A percentile compares a stretch with the other conserved stretches of the same genome.
These are phyloP conservation scores for Ameiurus melas DNA, from an alignment of 2,113 vertebrate genomes.

Conservation along the genomic window DNA sequence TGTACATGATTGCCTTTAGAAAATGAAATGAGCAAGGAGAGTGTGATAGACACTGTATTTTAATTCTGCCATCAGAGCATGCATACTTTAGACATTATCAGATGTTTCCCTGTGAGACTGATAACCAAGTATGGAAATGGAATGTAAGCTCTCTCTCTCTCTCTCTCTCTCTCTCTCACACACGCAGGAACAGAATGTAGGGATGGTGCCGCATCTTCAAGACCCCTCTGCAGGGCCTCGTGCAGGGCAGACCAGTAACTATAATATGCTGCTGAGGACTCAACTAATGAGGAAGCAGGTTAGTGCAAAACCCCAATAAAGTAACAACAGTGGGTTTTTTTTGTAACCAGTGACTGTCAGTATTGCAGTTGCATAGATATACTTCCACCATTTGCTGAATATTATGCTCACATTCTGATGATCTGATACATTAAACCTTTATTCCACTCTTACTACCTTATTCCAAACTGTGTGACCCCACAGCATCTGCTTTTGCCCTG, in stretches of 20 bases:
- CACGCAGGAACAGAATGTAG: slow-evolving; percentile 72
- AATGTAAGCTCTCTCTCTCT: slow-evolving; percentile 32
- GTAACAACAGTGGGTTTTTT: not conserved
- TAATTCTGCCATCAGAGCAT: not conserved
- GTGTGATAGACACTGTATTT: slow-evolving; percentile 31
- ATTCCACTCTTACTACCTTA: not conserved
- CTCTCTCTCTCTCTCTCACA: slow-evolving; percentile 21
- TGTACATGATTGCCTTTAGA: not conserved
- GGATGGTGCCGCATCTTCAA: slow-evolving; percentile 73
- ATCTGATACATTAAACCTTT: not conserved
- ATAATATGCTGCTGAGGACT: slow-evolving; percentile 75
- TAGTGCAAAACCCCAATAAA: not conserved
- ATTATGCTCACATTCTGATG: not conserved
- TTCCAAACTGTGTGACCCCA: not conserved
- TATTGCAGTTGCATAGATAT: not conserved
- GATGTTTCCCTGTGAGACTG: slow-evolving; percentile 27
- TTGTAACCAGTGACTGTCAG: not conserved
- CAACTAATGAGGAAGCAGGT: slow-evolving; percentile 69
- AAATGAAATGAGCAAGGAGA: slow-evolving; percentile 11
- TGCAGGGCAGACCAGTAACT: slow-evolving; percentile 61
- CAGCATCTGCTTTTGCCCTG: not conserved
- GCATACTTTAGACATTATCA: slow-evolving; percentile 29
- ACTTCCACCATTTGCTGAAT: not conserved
- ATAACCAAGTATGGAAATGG: slow-evolving; percentile 48
- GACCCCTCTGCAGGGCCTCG: slow-evolving; percentile 68